Percentiles rank a stretch among this genome's conserved stretches.
phyloP scores from a whole-genome alignment of 2,888 invertebrate genomes.

The Trachelus stipa region DNA sequence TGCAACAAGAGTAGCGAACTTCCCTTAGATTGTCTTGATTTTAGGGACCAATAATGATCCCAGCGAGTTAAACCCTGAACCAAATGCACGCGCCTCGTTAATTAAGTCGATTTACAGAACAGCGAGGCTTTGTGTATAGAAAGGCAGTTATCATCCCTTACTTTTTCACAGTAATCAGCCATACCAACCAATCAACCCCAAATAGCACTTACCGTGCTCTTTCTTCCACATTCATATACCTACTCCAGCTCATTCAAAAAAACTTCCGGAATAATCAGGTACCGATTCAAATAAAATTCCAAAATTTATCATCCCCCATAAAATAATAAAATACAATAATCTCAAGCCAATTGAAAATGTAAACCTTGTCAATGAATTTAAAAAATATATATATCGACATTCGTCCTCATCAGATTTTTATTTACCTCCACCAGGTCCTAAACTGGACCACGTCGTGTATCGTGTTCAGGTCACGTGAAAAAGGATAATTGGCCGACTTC shows the following conservation, averaged over 20 bases:
- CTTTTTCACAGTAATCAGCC: background rate
- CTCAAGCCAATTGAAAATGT: background rate
- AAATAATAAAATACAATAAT: background rate
- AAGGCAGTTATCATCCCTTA: background rate
- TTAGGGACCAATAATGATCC: background rate
- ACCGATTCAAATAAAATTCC: background rate
- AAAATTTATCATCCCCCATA: too few relatives aligned
- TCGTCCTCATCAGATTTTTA: background rate
- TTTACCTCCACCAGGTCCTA: background rate
- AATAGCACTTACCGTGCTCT: background rate
- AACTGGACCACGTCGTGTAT: background rate
- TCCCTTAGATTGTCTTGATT: background rate
- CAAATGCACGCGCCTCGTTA: background rate
- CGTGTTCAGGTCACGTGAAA: constrained; percentile 27
- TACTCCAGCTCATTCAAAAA: background rate
- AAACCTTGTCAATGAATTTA: background rate
- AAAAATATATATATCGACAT: background rate
- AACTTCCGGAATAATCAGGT: background rate
- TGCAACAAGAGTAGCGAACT: constrained; percentile 3
- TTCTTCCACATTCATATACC: background rate
- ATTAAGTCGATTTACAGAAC: constrained; percentile 3
- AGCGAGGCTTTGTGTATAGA: background rate
- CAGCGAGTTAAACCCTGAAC: background rate
- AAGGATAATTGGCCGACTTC: constrained; percentile 43
- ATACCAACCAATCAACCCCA: background rate